Percentiles rank a stretch among this genome's conserved stretches.
Evolutionary conservation across 2,113 vertebrate species (phyloP).

Genomic region (Colistium nudipinnis): DNA sequence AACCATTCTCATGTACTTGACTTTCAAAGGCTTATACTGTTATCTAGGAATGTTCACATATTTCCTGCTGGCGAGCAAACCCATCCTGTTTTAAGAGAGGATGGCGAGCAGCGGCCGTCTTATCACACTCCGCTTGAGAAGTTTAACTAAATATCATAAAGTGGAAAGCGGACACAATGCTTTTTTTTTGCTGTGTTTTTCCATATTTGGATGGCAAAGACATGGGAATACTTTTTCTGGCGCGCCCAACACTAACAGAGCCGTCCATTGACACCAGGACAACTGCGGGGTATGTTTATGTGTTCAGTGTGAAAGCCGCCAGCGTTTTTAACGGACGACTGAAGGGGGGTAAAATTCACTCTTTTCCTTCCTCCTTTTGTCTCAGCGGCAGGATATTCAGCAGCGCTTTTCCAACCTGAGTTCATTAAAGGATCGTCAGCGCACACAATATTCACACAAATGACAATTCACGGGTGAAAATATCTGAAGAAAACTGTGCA

Average conservation of each 20-base stretch:
- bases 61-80: slow-evolving; percentile 50
- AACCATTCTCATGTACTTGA: slow-evolving; percentile 25
- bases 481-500: no score
- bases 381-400: slow-evolving; percentile 5
- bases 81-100: slow-evolving; percentile 53
- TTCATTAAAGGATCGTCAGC: not conserved
- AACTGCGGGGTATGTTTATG: not conserved
- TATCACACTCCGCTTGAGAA: slow-evolving; percentile 18
- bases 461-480: no score
- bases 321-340: not conserved
- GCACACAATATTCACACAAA: not conserved
- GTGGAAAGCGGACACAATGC: not conserved
- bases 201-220: not conserved
- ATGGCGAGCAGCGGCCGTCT: slow-evolving; percentile 13
- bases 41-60: slow-evolving; percentile 65
- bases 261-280: not conserved
- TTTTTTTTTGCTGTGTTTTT: slow-evolving; percentile 7
- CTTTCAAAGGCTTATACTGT: slow-evolving; percentile 28
- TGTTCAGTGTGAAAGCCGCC: not conserved
- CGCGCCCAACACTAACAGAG: slow-evolving; percentile 28
- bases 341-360: not conserved
- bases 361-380: slow-evolving; percentile 27
- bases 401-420: not conserved
- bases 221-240: not conserved
- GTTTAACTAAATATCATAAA: slow-evolving; percentile 17